Evolutionary conservation across 2,888 invertebrate genomes (phyloP), one percentile per base, ranked within the genome.

Genomic region (Agrilus mali): DNA sequence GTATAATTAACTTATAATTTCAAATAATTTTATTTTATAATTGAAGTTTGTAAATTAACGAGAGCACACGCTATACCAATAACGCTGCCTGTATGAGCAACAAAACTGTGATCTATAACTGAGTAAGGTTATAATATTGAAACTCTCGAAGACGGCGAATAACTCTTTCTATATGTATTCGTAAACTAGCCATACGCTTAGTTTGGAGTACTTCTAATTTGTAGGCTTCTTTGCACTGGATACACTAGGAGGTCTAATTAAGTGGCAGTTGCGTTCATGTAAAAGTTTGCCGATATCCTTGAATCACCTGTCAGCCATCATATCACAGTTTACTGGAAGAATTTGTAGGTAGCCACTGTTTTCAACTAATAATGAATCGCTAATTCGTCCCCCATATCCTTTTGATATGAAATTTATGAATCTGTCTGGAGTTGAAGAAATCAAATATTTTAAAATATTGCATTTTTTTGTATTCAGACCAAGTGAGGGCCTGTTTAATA

Each of bases 401-500:
- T 4, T 20, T 20, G 50, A 51, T 36, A 51, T 46, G 42, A 41
- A 51, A 41, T 49, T 51, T 7, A 51, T 42, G 12, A 51, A 41
- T n/a, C 49, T 42, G 44, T 51, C 43, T 31, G 49, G 55, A 7
- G 55, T 54, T 14, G 35, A 47, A 15, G 50, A 54, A 20, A 57
- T 47, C 31, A 59, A 46, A 48, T 57, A 60, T 46, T 61, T 61
- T 12, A 59, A 37, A 10, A 58, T 59, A 40, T 60, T 58, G 38
- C 50, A 51, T 17, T 55, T 55, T 46, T 59, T 57, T 34, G 56
- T 57, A 6, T 40, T 52, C n/a, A n/a, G n/a, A n/a, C n/a, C n/a
- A n/a, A n/a, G n/a, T n/a, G n/a, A n/a, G n/a, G n/a, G n/a, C n/a
- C n/a, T n/a, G n/a, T n/a, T n/a, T n/a, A n/a, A n/a, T n/a, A n/a